phyloP scores from a whole-genome alignment of 2,113 vertebrate genomes.

The Gobio gobio region DNA sequence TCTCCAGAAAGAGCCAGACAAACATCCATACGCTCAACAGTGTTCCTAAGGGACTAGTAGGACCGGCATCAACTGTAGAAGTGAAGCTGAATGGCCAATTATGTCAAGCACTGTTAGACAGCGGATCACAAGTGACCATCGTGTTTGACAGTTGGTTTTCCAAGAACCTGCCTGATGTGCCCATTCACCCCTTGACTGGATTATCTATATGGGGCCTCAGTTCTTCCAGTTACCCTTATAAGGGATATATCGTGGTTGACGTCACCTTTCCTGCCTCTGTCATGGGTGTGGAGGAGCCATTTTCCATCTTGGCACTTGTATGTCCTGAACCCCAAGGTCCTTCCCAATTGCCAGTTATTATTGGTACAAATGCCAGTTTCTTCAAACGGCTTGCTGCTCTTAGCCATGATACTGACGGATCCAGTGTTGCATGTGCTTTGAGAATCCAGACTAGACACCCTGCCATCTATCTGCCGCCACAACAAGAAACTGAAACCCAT shows the following conservation, averaged over 20 bases:
- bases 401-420: no score
- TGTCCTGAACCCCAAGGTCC: not conserved
- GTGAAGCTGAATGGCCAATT: not conserved
- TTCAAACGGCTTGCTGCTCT: no score
- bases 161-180: slow-evolving; percentile 14
- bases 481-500: no score
- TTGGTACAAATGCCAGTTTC: not conserved
- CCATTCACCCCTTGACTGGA: not conserved
- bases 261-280: no score
- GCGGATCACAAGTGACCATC: not conserved
- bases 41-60: not conserved
- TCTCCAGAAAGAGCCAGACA: not conserved
- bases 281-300: not conserved
- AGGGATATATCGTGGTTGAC: not conserved
- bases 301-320: not conserved
- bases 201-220: not conserved
- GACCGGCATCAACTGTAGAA: not conserved
- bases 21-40: not conserved
- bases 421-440: no score
- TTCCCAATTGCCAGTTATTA: not conserved
- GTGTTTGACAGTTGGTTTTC: slow-evolving; percentile 4
- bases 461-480: no score
- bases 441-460: no score
- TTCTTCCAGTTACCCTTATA: not conserved
- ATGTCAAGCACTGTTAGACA: not conserved